Base-by-base conservation (phyloP, 2,888 invertebrate species). In the Tenthredo amoena region DNA sequence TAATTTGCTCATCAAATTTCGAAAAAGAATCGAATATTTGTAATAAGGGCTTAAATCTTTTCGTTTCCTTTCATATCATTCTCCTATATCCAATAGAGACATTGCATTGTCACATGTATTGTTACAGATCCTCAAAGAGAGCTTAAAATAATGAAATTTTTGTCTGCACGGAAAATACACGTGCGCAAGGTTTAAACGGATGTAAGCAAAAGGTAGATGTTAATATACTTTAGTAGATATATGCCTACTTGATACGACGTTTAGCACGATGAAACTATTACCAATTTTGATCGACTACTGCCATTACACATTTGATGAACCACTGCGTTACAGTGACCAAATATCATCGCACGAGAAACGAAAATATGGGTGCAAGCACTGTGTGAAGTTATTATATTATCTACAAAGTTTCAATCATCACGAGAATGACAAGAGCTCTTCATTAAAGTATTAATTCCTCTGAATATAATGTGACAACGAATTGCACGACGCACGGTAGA, bases 401-500 rank as follows among this genome's bases (percentile, higher is more conserved):
- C 12, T 34, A 34, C 68, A 0, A 26, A 68, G 34, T 68, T 62
- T 34, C 68, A 7, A 34, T 18, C 34, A 34, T 68, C 68, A 68
- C 15, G 34, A 68, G 5, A 34, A 12, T 68, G 34, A 68, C 15
- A 31, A 18, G 12, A 34, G 34, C 34, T 34, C 31, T 68, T 18
- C 18, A 26, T 68, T 34, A 34, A 43, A 43, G 12, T 74, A 43
- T 43, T 10, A 9, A 74, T 74, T 74, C 43, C 26, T 43, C 26
- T 68, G 21, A 12, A 31, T 55, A 31, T 18, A 26, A 55, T 31
- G n/a, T 77, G 31, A 9, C 40, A 81, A 81, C n/a, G 62, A 62
- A 40, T 81, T 68, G 83, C 83, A 83, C 83, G 83, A 68, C 10
- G 83, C 83, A 83, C 83, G 83, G 26, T 68, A 68, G 21, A 40